phyloP scores from a whole-genome alignment of 2,113 vertebrate genomes.

The Boleophthalmus pectinirostris region DNA sequence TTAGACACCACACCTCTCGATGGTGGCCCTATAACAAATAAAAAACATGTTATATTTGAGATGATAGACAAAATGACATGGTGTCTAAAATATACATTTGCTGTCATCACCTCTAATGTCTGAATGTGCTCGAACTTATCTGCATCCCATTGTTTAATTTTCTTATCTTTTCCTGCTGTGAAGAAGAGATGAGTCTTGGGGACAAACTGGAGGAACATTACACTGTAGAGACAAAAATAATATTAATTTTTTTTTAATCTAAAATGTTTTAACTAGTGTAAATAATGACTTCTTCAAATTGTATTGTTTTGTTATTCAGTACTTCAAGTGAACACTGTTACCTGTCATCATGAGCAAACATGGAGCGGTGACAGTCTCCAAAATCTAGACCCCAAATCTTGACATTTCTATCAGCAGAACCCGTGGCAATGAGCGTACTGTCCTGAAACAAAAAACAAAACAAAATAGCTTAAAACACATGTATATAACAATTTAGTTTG shows the following conservation, averaged over 20 bases:
- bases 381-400: constrained; percentile 99
- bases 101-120: constrained; percentile 86
- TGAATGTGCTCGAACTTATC: constrained; percentile 96
- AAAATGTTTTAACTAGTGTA: not conserved
- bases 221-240: constrained; percentile 69
- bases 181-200: constrained; percentile 97
- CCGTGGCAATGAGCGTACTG: constrained; percentile 87
- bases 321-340: constrained; percentile 37
- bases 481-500: not conserved
- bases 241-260: no score
- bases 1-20: constrained; percentile 91
- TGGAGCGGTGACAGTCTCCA: constrained; percentile 94
- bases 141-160: constrained; percentile 98
- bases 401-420: constrained; percentile 94
- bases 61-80: not conserved
- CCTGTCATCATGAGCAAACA: constrained; percentile 99
- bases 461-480: not conserved
- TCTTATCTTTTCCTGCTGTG: constrained; percentile 93
- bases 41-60: not conserved
- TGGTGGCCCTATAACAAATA: constrained; percentile 85
- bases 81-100: not conserved
- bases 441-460: constrained; percentile 75
- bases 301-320: not conserved
- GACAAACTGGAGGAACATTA: constrained; percentile 96
- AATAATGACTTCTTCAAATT: not conserved